Evolutionary conservation across 2,888 invertebrate genomes (phyloP).

Genomic region (Rhaphigaster nebulosa): DNA sequence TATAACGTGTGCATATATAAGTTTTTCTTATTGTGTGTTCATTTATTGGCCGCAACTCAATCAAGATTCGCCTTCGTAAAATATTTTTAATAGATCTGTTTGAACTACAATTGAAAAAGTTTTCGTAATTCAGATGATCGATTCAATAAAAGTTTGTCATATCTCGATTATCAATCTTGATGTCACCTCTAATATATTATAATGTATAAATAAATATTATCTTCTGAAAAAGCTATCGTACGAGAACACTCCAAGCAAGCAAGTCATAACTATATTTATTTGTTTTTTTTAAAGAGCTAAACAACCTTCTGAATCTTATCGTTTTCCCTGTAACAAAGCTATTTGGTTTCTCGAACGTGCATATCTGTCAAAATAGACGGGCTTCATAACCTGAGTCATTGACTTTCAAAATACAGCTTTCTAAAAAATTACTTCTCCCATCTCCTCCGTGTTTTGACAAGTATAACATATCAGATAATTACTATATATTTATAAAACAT

Average conservation of each 20-base stretch:
- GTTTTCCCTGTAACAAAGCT: not conserved
- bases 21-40: too few species aligned
- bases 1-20: too few species aligned
- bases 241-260: not conserved
- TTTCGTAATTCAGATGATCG: too few species aligned
- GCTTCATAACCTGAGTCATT: not conserved
- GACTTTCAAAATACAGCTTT: not conserved
- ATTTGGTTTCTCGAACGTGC: not conserved
- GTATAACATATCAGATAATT: too few species aligned
- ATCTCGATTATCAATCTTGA: not conserved
- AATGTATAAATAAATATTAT: not conserved
- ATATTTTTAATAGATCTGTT: too few species aligned
- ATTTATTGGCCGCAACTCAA: too few species aligned
- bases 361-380: conserved; percentile 3
- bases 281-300: not conserved
- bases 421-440: not conserved
- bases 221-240: too few species aligned
- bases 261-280: not conserved
- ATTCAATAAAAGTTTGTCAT: too few species aligned
- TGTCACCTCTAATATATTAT: too few species aligned
- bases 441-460: not conserved
- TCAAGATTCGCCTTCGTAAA: too few species aligned
- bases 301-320: not conserved
- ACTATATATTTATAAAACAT: too few species aligned
- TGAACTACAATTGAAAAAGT: too few species aligned